Percentiles rank a stretch among this genome's conserved stretches.
phyloP scores from a whole-genome alignment of 2,113 vertebrate genomes.

The Gadus macrocephalus region DNA sequence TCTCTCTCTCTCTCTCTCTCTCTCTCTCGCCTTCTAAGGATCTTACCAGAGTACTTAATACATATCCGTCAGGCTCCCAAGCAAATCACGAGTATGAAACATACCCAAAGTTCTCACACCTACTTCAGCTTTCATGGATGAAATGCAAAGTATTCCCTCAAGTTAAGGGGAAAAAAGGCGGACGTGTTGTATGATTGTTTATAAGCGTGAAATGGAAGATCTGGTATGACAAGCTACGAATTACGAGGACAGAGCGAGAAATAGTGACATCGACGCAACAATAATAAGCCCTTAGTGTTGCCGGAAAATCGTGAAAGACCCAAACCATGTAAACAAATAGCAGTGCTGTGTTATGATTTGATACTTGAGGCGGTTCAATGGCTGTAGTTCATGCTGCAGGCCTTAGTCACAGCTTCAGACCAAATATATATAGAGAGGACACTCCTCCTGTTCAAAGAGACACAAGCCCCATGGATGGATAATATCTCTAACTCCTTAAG shows the following conservation, averaged over 20 bases:
- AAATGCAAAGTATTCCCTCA: conserved; percentile 41
- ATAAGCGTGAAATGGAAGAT: conserved; percentile 17
- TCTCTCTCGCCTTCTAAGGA: conserved; percentile 2
- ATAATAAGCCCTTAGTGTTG: conserved; percentile 17
- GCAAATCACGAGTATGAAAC: conserved; percentile 26
- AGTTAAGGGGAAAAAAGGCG: conserved; percentile 25
- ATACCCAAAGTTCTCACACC: conserved; percentile 17
- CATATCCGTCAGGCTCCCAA: not conserved
- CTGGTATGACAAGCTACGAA: conserved; percentile 13
- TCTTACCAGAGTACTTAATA: not conserved
- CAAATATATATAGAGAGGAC: conserved; percentile 32
- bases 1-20: conserved; percentile 32
- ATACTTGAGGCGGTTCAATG: conserved; percentile 15
- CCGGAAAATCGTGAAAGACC: conserved; percentile 40
- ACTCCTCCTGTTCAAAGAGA: conserved; percentile 18
- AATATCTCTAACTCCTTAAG: not conserved
- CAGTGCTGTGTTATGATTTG: conserved; percentile 30
- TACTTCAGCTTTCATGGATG: conserved; percentile 10
- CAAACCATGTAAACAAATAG: conserved; percentile 50
- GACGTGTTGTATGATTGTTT: conserved; percentile 37
- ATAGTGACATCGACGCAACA: not conserved
- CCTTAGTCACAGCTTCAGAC: conserved; percentile 21
- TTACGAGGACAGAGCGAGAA: not conserved
- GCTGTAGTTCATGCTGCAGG: conserved; percentile 23
- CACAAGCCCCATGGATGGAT: conserved; percentile 8